Evolutionary conservation across 2,113 vertebrate genomes (phyloP), one percentile per base, ranked within the genome.

Genomic region (Epinephelus lanceolatus): DNA sequence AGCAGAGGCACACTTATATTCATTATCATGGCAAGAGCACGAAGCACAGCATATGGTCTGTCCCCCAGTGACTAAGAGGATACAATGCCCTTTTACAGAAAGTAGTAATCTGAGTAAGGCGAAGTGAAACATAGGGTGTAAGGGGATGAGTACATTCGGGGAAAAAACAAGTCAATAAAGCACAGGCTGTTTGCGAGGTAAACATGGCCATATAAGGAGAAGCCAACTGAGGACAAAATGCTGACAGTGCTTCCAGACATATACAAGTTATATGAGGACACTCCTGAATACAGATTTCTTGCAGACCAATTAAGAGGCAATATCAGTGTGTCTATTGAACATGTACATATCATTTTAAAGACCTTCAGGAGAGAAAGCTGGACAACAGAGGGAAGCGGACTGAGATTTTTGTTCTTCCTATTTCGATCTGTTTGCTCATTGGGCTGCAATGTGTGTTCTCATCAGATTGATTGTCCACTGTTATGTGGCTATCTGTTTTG

Each of bases 31-130:
- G 49, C 49, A 75, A 1, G 23, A 81, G 33, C 18, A 53, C 52
- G 65, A 47, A 51, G 30, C n/a, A 74, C 30, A 65, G 17, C 23
- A 69, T 61, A 27, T 60, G 60, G 67, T 71, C 60, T 55, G 30
- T 75, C 72, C 76, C 55, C 71, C 76, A 71, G 25, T 55, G 65
- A 55, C 9, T 52, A 65, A 67, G 10, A 47, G 40, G 72, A 78
- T 40, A 63, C 37, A 68, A 73, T 51, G 27, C 12, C 42, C 47
- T 80, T 69, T 57, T 27, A 45, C n/a, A 49, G 23, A 40, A 57
- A 56, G 75, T 42, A 19, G 57, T 72, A 59, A 60, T 84, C 40
- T 21, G 15, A 27, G 63, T 40, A 12, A 75, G 51, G 37, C 6
- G 27, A 62, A 80, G 56, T 40, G 30, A 78, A 75, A 71, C 57